These are phyloP conservation scores for Oncopeltus fasciatus DNA, from an alignment of 1,140 invertebrate species.

Conservation along the genomic window DNA sequence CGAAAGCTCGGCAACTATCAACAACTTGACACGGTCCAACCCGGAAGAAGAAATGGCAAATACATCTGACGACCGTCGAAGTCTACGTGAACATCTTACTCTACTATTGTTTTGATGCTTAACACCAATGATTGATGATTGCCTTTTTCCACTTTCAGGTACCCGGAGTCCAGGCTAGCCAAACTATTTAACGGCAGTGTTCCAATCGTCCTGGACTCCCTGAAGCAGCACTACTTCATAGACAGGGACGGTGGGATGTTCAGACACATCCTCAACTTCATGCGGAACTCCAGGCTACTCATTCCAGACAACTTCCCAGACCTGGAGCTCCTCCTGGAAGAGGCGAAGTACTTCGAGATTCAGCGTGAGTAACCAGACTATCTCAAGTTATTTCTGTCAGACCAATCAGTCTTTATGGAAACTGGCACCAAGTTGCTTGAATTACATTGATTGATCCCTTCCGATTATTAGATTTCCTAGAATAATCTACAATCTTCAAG, in stretches of 20 bases:
- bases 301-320: slow-evolving; percentile 79
- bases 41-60: too few species aligned
- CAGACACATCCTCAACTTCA: slow-evolving; percentile 87
- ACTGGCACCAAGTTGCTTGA: too few species aligned
- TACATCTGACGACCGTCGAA: too few species aligned
- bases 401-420: too few species aligned
- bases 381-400: too few species aligned
- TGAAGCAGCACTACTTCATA: slow-evolving; percentile 98
- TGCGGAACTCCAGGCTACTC: slow-evolving; percentile 74
- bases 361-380: slow-evolving; percentile 52
- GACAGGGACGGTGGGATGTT: slow-evolving; percentile 92
- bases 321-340: slow-evolving; percentile 78
- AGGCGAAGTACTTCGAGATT: slow-evolving; percentile 85
- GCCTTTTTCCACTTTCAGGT: slow-evolving; percentile 43
- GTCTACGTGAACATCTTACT: too few species aligned
- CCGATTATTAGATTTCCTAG: too few species aligned
- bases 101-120: too few species aligned
- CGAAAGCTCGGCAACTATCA: too few species aligned
- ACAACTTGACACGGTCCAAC: too few species aligned
- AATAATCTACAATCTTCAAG: too few species aligned
- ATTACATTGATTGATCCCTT: too few species aligned
- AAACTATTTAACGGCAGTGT: slow-evolving; percentile 92
- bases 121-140: neutral
- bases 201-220: slow-evolving; percentile 85
- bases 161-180: slow-evolving; percentile 78